Conservation (phyloP, 2,797 vertebrate species). For the Uromys caudimaculatus region DNA sequence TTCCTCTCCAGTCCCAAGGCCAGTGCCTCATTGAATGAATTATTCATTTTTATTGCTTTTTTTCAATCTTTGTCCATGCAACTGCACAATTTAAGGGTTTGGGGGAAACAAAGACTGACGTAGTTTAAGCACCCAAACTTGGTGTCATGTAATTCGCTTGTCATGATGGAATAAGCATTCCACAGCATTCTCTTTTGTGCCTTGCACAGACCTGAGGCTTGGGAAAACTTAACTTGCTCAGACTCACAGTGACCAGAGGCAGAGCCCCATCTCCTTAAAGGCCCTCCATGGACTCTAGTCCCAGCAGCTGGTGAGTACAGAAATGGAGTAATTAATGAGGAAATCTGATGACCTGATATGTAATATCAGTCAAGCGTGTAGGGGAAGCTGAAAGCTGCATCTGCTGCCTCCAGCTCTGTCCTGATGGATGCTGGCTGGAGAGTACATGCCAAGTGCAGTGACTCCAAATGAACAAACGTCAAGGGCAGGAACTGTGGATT, state of each 20-base stretch:
- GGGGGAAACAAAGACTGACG: neutral
- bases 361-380: neutral
- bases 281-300: too few species aligned
- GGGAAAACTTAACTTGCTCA: neutral
- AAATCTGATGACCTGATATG: neutral
- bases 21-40: neutral
- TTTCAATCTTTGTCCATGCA: neutral
- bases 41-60: neutral
- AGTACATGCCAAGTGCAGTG: neutral
- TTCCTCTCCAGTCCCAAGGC: too few species aligned
- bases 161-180: neutral
- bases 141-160: neutral
- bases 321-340: neutral
- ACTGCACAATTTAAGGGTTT: neutral
- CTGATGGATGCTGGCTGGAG: neutral
- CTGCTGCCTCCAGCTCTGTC: neutral
- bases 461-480: conserved; percentile 34
- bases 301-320: conserved; percentile 3
- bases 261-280: neutral
- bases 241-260: neutral
- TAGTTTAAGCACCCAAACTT: neutral
- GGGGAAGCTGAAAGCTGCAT: neutral
- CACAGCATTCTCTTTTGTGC: neutral
- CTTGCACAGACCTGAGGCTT: neutral
- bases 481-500: neutral